Base-by-base conservation (phyloP, 1,140 invertebrate species). In the Drosophila arizonae region DNA sequence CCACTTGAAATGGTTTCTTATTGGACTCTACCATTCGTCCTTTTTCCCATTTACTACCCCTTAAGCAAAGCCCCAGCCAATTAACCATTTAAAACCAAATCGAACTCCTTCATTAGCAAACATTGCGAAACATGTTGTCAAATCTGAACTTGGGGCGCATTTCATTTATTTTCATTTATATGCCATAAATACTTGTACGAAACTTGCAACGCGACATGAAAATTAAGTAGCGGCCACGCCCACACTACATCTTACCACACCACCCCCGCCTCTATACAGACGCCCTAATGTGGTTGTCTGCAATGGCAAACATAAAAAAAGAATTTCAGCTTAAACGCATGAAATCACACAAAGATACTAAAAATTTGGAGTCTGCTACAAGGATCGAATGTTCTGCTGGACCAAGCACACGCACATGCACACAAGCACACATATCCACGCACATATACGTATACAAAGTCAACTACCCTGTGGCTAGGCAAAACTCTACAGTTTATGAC, bases 151-250 rank as follows among this genome's bases (percentile, higher is more conserved):
- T 79, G 39, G 77, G 50, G 66, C 69, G 81, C 85, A 86, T 86
- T 86, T 86, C 82, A 86, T 86, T 86, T 87, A 81, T 87, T 86
- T 86, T 86, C 82, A 86, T 86, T 86, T 87, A 81, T 87, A 87
- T 87, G 78, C 79, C 76, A 87, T 86, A 86, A 85, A 85, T 85
- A 87, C 79, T 87, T 73, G 82, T 68, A 73, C 61, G 46, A 82
- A 86, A 82, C 76, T 86, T 85, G 87, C 75, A 79, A 86, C 79
- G 72, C 82, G 82, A 87, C 82, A 87, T 87, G 82, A 87, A 87
- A 86, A 87, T 82, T 87, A 87, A 86, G 67, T 65, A 36, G 17
- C 57, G 43, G 11, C 46, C 50, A 51, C 48, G 39, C 52, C 46
- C 26, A 15, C 45, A 9, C 10, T 10, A 17, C 43, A 15, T 10